Percentiles rank a stretch among this genome's conserved stretches.
phyloP scores from a whole-genome alignment of 2,888 invertebrate genomes.

The Linnaemya vulpina region DNA sequence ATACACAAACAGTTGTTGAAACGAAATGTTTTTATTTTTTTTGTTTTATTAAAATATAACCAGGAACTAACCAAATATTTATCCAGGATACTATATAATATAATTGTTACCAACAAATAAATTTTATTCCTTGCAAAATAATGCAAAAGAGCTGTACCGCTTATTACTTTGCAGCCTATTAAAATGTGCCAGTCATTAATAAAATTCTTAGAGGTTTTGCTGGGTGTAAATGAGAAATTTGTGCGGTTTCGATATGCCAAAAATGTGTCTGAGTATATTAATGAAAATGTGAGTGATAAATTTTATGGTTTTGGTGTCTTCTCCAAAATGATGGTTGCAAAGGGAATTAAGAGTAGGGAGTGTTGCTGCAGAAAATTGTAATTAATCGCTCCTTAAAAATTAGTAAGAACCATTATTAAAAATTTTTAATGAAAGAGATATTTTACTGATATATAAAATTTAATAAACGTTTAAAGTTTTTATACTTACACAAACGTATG shows the following conservation, averaged over 20 bases:
- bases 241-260: not conserved
- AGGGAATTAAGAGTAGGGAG: not conserved
- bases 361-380: not conserved
- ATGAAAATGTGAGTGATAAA: conserved; percentile 1
- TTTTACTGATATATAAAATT: not conserved
- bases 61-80: too few species aligned
- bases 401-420: not conserved
- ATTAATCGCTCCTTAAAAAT: not conserved
- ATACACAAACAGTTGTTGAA: too few species aligned
- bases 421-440: not conserved
- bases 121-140: too few species aligned
- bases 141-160: too few species aligned
- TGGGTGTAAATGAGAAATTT: conserved; percentile 31
- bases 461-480: not conserved
- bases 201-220: too few species aligned
- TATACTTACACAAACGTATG: not conserved
- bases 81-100: too few species aligned
- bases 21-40: too few species aligned
- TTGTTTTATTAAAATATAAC: too few species aligned
- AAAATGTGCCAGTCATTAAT: too few species aligned
- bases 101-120: too few species aligned
- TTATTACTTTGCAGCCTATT: too few species aligned
- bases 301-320: not conserved
- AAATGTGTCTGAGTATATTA: conserved; percentile 2
- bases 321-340: not conserved